A percentile compares a stretch with the other conserved stretches of the same genome.
phyloP scores from a whole-genome alignment of 2,888 invertebrate genomes.

The Cosmia trapezina region DNA sequence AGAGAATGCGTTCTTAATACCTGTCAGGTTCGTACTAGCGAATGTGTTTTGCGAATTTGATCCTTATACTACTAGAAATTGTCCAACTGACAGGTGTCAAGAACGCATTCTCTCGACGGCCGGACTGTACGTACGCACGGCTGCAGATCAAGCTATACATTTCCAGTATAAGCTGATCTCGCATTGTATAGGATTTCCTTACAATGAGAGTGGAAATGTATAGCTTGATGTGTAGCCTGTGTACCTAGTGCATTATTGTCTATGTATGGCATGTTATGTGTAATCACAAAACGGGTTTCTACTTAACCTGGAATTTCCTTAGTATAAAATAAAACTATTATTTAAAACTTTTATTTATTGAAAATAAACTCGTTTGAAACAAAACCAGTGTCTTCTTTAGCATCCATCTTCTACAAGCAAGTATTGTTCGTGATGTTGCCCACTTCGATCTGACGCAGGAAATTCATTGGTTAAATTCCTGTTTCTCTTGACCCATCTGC shows the following conservation, averaged over 20 bases:
- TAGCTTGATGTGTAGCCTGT: no score
- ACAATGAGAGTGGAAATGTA: no score
- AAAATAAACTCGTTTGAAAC: conserved; percentile 62
- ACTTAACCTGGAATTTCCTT: neutral
- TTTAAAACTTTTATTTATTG: conserved; percentile 53
- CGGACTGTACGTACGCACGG: no score
- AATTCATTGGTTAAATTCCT: conserved; percentile 25
- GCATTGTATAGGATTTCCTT: no score
- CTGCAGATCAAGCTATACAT: no score
- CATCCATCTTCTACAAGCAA: conserved; percentile 46
- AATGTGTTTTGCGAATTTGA: no score
- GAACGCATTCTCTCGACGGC: no score
- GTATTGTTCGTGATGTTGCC: conserved; percentile 45
- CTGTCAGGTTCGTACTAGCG: no score
- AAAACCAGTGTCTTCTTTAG: conserved; percentile 43
- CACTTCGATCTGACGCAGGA: conserved; percentile 54
- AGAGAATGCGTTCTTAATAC: no score
- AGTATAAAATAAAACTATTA: conserved; percentile 50
- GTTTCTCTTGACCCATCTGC: conserved; percentile 26
- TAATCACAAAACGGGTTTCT: conserved; percentile 14
- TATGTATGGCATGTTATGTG: neutral
- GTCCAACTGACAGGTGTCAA: no score
- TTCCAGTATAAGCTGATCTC: no score
- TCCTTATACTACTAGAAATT: no score
- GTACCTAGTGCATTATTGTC: neutral